Evolutionary conservation across 2,888 invertebrate genomes (phyloP), one percentile per base, ranked within the genome.

Genomic region (Xestoiulus laeticollis): DNA sequence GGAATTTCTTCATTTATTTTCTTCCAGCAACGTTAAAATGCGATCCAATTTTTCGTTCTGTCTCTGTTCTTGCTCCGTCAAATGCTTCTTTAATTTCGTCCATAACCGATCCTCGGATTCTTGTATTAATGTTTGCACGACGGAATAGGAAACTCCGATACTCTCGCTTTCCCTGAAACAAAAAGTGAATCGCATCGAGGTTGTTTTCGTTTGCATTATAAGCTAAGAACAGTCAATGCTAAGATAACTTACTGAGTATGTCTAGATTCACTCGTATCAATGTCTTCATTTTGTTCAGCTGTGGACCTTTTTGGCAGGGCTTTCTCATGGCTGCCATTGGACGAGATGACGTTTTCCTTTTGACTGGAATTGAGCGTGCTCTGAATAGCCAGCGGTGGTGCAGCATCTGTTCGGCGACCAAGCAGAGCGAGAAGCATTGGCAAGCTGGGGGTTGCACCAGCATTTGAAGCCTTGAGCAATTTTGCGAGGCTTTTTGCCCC

Each of bases 21-120:
- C 32, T 83, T 83, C 59, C 30, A 86, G 26, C 19, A 30, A 33
- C 32, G 22, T 10, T 86, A 86, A 30, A 19, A 86, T 86, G 16
- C 48, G 44, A 59, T 86, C 59, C 30, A 86, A 30, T 53, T 53
- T 86, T 59, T 22, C 48, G 10, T 32, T 86, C 14, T 87, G 59
- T 19, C 87, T 68, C 53, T 87, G 26, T 22, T 87, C 87, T 78
- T 82, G 83, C 22, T 32, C 44, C n/a, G n/a, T 43, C 82, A 87
- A n/a, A 43, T 82, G 82, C 12, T 33, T 82, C 43, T 87, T 38
- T 14, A 87, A 53, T 43, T 82, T 78, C 12, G 30, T 32, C 87
- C 87, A 87, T 59, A 87, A 44, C 22, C 87, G 78, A 22, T 87
- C 82, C 43, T 87, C 87, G 12, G 78, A 43, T 26, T 87, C 78